phyloP scores from a whole-genome alignment of 2,113 vertebrate genomes.

The Peromyscus maniculatus region DNA sequence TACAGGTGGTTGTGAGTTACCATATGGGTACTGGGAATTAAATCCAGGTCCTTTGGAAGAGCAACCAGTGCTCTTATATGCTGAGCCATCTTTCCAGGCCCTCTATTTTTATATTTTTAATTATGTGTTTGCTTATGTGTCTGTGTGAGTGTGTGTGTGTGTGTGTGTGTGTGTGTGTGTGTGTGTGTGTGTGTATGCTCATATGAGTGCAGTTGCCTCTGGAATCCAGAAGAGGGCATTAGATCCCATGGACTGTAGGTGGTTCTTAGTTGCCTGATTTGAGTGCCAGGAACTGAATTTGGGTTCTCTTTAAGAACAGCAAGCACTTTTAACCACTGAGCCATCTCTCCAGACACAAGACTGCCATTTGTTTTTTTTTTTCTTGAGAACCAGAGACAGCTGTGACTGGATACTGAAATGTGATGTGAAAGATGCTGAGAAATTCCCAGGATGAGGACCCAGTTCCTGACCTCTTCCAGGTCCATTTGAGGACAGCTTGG shows the following conservation, averaged over 20 bases:
- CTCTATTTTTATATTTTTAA: not conserved
- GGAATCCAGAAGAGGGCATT: not conserved
- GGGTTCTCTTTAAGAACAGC: no score
- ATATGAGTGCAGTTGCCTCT: not conserved
- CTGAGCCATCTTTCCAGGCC: not conserved
- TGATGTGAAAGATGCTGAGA: not conserved
- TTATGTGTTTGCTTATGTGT: not conserved
- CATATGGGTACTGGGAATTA: not conserved
- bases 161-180: not conserved
- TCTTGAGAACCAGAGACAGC: not conserved
- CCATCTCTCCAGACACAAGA: not conserved
- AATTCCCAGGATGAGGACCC: not conserved
- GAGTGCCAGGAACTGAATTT: not conserved
- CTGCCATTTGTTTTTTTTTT: not conserved
- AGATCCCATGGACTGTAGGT: not conserved
- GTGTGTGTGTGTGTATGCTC: not conserved
- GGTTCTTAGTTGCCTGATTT: not conserved
- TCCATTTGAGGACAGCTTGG: not conserved
- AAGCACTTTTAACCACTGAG: not conserved
- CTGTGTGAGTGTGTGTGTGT: not conserved
- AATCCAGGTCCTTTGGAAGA: no score
- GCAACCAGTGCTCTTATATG: not conserved
- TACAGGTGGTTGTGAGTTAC: not conserved
- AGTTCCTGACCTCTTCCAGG: not conserved
- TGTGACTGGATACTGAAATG: fast-evolving